Evolutionary conservation across 2,888 invertebrate species (phyloP).

Genomic region (Drosophila tripunctata): DNA sequence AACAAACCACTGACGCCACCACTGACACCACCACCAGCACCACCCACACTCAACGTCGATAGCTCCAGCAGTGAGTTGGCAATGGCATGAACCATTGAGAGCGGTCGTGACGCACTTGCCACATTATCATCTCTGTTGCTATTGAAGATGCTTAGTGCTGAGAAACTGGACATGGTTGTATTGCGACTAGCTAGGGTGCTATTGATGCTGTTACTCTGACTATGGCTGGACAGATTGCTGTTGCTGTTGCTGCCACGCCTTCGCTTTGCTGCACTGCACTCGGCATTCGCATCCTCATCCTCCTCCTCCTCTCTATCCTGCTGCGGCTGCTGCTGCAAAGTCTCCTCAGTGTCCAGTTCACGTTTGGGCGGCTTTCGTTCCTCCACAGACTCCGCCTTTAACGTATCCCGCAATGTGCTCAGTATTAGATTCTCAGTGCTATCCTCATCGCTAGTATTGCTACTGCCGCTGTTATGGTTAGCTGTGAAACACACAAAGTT

Average conservation of each 20-base stretch:
- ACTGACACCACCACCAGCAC: background rate
- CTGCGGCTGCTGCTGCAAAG: slow-evolving; percentile 7
- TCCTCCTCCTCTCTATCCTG: slow-evolving; percentile 8
- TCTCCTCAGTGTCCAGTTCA: slow-evolving; percentile 21
- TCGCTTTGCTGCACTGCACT: slow-evolving; percentile 36
- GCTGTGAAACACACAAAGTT: background rate
- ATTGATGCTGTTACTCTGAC: slow-evolving; percentile 31
- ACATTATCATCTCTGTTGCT: slow-evolving; percentile 15
- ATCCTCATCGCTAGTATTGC: slow-evolving; percentile 48
- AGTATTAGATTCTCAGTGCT: slow-evolving; percentile 55
- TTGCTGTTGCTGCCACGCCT: slow-evolving; percentile 34
- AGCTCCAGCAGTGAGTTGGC: slow-evolving; percentile 55
- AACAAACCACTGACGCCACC: slow-evolving; percentile 17
- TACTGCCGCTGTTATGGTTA: slow-evolving; percentile 9
- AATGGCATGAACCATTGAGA: slow-evolving; percentile 34
- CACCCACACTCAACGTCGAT: slow-evolving; percentile 22
- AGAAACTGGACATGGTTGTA: slow-evolving; percentile 46
- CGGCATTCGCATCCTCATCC: slow-evolving; percentile 9
- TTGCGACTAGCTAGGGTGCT: slow-evolving; percentile 46
- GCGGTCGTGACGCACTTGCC: slow-evolving; percentile 1
- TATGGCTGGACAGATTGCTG: slow-evolving; percentile 52
- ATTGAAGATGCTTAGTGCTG: slow-evolving; percentile 35
- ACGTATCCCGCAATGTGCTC: slow-evolving; percentile 49
- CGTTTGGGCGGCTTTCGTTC: slow-evolving; percentile 50
- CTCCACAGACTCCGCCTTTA: slow-evolving; percentile 48